Evolutionary conservation across 2,113 vertebrate species (phyloP), one percentile per base, ranked within the genome.

Genomic region (Cryptoleucopteryx plumbea): DNA sequence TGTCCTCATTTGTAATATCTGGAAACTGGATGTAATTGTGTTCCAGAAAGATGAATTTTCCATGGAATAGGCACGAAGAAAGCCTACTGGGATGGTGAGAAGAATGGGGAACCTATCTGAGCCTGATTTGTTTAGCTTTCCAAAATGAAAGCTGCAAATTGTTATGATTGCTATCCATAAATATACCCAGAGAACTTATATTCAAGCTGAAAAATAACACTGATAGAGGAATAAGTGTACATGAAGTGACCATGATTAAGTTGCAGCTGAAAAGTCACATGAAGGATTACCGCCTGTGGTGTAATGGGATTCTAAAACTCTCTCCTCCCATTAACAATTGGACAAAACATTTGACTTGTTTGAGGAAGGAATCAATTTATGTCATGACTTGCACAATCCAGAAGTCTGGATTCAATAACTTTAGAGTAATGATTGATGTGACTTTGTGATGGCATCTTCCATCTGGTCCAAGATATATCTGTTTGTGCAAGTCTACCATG

Each of bases 91-190:
- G 82, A 36, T 20, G 27, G 53, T 13, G 32, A 80, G 16, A 61
- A 40, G 34, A 59, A 73, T 0, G 0, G 12, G 31, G n/a, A 47
- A 18, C 6, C 38, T 36, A 20, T 23, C 10, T 16, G 32, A 92
- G 48, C 26, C 62, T 10, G 40, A 36, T 66, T 61, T 75, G 29
- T 56, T 82, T 71, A 56, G 66, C 16, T 88, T 86, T 34, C 85
- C 66, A 52, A 73, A 94, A 61, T 3, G 31, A 86, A 93, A 93
- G 40, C 66, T 95, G 36, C 34, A 68, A 68, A 85, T 45, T 59
- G 23, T 48, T 82, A 23, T 0, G 0, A 48, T 7, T 82, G 32
- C 31, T 48, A 1, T 36, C 90, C 67, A 29, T 45, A 77, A 79
- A 72, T 13, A 59, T 16, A 92, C 10, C 20, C 63, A 79, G 52